Evolutionary conservation across 2,797 vertebrate species (phyloP), one percentile per base, ranked within the genome.

Genomic region (Acrossocheilus fasciatus): DNA sequence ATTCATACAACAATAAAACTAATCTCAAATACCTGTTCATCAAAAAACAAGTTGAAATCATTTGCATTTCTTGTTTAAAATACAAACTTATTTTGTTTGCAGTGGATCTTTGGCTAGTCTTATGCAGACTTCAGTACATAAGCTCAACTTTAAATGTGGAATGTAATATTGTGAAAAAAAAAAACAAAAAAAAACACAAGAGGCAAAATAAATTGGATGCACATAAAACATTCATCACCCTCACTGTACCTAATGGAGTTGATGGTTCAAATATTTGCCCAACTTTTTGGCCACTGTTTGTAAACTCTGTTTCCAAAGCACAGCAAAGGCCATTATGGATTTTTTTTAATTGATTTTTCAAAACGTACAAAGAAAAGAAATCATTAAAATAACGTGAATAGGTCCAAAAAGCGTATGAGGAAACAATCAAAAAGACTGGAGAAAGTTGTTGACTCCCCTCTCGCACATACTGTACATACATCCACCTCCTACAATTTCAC

Each of bases 391-490:
- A 73, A 82, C 18, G 26, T 62, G 75, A 82, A 79, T 68, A 82
- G 64, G 54, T 79, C 87, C 75, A 88, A 80, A 80, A 80, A 34
- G 64, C 41, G 83, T 76, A 89, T 17, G 74, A 86, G 83, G 87
- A 86, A 86, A 86, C 87, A 87, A 90, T 88, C 80, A 90, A 83
- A 86, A 86, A 86, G 74, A 85, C 41, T 72, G 70, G 85, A 87
- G 82, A 85, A 89, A 88, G 90, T 91, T 89, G 87, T 90, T 88
- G 84, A 85, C 88, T 86, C 82, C 85, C 83, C 57, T 23, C 50
- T 59, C 39, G 45, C 72, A 59, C 72, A 69, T 26, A 26, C 1
- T 30, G 30, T 36, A 73, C 66, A 77, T n/a, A 39, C 54, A 73
- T 79, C 66, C 20, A 72, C 84, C 82, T 88, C 74, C 72, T 82